A percentile compares a stretch with the other conserved stretches of the same genome.
Evolutionary conservation across 2,113 vertebrate species (phyloP).

Genomic region (Shinisaurus crocodilurus): DNA sequence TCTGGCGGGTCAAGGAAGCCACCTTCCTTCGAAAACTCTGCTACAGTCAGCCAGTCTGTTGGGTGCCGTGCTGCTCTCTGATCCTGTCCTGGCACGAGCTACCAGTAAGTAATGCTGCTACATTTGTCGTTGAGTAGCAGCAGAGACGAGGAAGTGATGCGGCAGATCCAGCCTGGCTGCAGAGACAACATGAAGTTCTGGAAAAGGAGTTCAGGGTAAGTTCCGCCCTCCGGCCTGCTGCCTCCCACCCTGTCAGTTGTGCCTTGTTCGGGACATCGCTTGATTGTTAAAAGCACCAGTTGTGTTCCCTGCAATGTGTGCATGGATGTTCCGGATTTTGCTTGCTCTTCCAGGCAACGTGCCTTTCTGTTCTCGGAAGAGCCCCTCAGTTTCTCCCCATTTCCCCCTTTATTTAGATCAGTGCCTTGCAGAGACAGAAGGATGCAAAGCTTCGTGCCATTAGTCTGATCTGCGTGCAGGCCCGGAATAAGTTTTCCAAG

Average conservation of each 20-base stretch:
- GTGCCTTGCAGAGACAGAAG: conserved; percentile 1
- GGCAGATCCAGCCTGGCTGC: background rate
- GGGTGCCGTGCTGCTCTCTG: too few relatives aligned
- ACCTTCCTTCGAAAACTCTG: background rate
- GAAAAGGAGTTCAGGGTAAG: conserved; percentile 35
- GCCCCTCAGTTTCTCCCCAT: too few relatives aligned
- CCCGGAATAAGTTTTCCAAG: conserved; percentile 50
- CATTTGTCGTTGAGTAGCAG: background rate
- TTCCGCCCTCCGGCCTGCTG: background rate
- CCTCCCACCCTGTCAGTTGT: too few relatives aligned
- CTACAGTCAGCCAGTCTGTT: too few relatives aligned
- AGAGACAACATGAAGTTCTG: conserved; percentile 6
- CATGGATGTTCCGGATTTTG: too few relatives aligned
- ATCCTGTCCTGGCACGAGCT: background rate
- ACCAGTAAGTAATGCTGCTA: rapidly evolving
- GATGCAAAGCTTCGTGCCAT: conserved; percentile 12
- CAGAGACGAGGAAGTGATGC: too few relatives aligned
- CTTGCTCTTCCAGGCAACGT: background rate
- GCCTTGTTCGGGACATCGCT: background rate
- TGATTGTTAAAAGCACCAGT: background rate
- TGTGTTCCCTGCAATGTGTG: background rate
- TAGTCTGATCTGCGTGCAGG: conserved; percentile 30
- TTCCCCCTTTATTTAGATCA: conserved; percentile 3
- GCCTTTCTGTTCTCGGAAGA: background rate
- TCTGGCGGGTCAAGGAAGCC: background rate